Evolutionary conservation across 2,797 vertebrate genomes (phyloP), one percentile per base, ranked within the genome.

Genomic region (Cyprinodon diabolis): DNA sequence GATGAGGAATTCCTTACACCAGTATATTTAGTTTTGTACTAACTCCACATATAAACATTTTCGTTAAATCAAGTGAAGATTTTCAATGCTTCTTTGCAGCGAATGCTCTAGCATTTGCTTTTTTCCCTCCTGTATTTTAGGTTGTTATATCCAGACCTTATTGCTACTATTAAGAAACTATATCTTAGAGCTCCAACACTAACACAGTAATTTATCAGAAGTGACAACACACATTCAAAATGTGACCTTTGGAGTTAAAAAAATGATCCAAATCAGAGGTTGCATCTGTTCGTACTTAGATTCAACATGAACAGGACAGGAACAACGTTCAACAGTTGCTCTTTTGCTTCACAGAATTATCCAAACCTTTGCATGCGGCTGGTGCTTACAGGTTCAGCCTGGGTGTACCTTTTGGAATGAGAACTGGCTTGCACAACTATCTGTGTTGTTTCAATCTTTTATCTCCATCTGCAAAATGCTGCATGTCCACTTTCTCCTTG

Each of bases 281-380:
- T 35, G 21, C 10, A 63, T 11, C 60, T 63, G 37, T 63, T 60
- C 19, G 35, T 49, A 17, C 19, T 48, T 48, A 21, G 17, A 40
- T n/a, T 21, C 37, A 21, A 21, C 19, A 62, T 14, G 10, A 45
- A 65, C 40, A n/a, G 37, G 7, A 40, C 58, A 40, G 15, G 35
- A 19, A 4, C 11, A 65, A 12, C 21, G 21, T 47, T 56, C 10
- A 23, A 3, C n/a, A 54, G 51, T 54, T 8, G 21, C 19, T 49
- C 0, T 10, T 55, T 55, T 10, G 9, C 21, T 65, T 21, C n/a
- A 13, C 35, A 47, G 21, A 47, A 57, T 74, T 43, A 19, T 12
- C 45, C 48, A 79, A 82, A 83, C 47, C 72, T 76, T 75, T 19
- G 69, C 79, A 75, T 77, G 72, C 37, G 58, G 4, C 1, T 17